phyloP scores from a whole-genome alignment of 2,888 invertebrate genomes.

The Drosophila recens region DNA sequence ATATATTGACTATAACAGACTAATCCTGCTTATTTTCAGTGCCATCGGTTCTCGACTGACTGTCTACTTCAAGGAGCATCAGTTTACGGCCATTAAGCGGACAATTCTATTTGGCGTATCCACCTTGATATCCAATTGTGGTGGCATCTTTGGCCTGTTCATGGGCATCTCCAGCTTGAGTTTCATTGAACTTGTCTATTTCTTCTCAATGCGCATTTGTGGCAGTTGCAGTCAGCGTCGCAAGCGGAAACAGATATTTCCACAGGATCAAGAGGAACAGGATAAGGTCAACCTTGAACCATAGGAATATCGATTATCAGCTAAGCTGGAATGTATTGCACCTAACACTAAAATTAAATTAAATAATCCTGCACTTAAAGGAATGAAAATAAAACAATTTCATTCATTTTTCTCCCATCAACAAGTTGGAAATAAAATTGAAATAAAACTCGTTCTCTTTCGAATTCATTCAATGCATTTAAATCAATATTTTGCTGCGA shows the following conservation, averaged over 20 bases:
- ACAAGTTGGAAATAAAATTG: not conserved
- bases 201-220: conserved; percentile 85
- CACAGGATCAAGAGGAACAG: conserved; percentile 26
- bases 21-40: conserved; percentile 78
- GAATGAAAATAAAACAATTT: not conserved
- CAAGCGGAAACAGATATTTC: conserved; percentile 56
- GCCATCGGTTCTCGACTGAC: conserved; percentile 87
- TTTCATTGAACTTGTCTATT: conserved; percentile 87
- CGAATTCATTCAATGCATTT: not conserved
- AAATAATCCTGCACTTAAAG: not conserved
- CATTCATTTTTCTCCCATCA: not conserved
- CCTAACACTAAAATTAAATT: not conserved
- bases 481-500: not conserved
- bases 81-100: conserved; percentile 89
- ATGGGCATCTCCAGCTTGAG: conserved; percentile 85
- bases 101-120: conserved; percentile 89
- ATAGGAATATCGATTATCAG: not conserved
- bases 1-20: not conserved
- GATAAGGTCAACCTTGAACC: conserved; percentile 39
- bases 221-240: conserved; percentile 76
- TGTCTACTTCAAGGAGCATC: conserved; percentile 90
- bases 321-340: not conserved
- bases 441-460: not conserved
- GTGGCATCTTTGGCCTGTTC: conserved; percentile 87
- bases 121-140: conserved; percentile 89